phyloP scores from a whole-genome alignment of 2,797 vertebrate species.

The Pseudochaenichthys georgianus region DNA sequence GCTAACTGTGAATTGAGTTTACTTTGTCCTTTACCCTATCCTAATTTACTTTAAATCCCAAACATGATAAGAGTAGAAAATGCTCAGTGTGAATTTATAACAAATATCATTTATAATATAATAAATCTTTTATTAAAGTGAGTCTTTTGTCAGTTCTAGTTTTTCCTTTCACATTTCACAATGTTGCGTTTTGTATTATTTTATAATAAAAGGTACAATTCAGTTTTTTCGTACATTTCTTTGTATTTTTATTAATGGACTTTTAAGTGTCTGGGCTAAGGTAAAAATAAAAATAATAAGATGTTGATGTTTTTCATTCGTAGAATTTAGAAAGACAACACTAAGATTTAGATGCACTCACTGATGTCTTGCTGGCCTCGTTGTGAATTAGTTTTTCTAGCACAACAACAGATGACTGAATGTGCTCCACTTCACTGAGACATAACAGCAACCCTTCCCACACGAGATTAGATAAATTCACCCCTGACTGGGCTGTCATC shows the following conservation, averaged over 20 bases:
- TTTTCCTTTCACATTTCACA: not conserved
- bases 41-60: too few species aligned
- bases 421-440: conserved; percentile 15
- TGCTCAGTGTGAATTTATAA: too few species aligned
- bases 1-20: too few species aligned
- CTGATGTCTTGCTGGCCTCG: not conserved
- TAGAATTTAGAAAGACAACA: not conserved
- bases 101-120: too few species aligned
- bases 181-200: not conserved
- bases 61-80: too few species aligned
- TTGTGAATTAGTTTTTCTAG: not conserved
- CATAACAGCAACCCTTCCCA: not conserved
- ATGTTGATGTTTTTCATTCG: not conserved
- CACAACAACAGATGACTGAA: conserved; percentile 11
- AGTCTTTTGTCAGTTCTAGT: not conserved
- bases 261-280: not conserved
- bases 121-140: too few species aligned
- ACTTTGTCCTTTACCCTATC: too few species aligned
- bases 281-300: not conserved
- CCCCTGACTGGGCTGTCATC: conserved; percentile 13
- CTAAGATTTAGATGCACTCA: not conserved
- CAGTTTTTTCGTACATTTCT: not conserved
- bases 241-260: not conserved
- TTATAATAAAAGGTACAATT: not conserved
- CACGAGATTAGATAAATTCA: conserved; percentile 17